Evolutionary conservation across 2,888 invertebrate genomes (phyloP).

Genomic region (Auanema sp.): DNA sequence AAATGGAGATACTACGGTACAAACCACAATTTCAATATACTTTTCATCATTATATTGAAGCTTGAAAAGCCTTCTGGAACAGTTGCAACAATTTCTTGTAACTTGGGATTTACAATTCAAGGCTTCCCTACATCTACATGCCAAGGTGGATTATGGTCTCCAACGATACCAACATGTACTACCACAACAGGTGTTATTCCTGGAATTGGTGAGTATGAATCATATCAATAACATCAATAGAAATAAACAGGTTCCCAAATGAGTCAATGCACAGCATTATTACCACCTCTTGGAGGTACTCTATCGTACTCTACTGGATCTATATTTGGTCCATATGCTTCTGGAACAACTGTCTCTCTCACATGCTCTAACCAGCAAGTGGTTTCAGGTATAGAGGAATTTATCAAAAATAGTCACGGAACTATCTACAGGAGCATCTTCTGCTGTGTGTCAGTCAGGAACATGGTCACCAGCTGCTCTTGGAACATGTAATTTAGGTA

Average conservation of each 20-base stretch:
- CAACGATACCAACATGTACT: conserved; percentile 19
- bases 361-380: conserved; percentile 28
- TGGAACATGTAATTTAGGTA: conserved; percentile 9
- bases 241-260: neutral
- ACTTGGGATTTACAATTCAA: conserved; percentile 26
- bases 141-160: conserved; percentile 34
- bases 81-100: conserved; percentile 39
- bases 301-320: conserved; percentile 28
- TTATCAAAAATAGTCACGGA: too few relatives aligned
- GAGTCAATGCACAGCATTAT: neutral
- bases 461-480: conserved; percentile 22
- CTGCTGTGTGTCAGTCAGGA: conserved; percentile 22
- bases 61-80: conserved; percentile 33
- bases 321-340: conserved; percentile 29
- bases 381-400: conserved; percentile 8
- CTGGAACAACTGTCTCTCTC: conserved; percentile 35
- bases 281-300: conserved; percentile 25
- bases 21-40: too few relatives aligned
- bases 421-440: conserved; percentile 13
- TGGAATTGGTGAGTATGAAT: too few relatives aligned
- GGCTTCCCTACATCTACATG: conserved; percentile 34
- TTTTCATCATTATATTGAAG: too few relatives aligned
- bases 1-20: conserved; percentile 6
- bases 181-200: conserved; percentile 5
- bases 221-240: neutral